Evolutionary conservation across 2,113 vertebrate genomes (phyloP).

Genomic region (Xerus inauris): DNA sequence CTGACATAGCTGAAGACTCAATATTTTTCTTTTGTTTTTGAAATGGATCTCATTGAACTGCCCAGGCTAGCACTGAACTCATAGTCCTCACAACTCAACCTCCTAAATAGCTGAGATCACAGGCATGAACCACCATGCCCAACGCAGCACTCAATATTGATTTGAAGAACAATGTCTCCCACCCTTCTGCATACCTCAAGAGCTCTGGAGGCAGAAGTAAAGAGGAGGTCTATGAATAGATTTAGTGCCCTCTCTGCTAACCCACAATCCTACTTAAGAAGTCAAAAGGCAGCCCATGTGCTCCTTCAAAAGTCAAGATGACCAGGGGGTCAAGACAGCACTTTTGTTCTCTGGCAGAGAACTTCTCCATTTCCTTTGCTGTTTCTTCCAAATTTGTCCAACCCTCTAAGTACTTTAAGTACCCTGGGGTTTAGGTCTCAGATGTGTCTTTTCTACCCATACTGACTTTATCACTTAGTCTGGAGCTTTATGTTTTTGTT

Average conservation of each 20-base stretch:
- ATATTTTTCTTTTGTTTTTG: no score
- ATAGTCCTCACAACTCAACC: no score
- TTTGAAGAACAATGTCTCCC: background rate
- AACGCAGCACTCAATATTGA: background rate
- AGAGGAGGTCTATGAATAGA: background rate
- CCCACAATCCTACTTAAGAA: background rate
- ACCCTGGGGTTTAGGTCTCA: background rate
- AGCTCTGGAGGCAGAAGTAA: background rate
- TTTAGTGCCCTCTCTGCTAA: background rate
- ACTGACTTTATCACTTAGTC: background rate
- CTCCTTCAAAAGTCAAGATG: background rate
- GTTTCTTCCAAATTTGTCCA: background rate
- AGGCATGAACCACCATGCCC: no score
- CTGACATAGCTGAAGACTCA: background rate
- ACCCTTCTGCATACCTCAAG: background rate
- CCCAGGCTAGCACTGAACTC: no score
- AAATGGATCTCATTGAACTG: no score
- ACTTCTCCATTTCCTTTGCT: background rate
- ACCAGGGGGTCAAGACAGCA: background rate
- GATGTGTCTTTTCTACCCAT: background rate
- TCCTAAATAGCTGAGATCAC: no score
- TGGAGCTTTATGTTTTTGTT: background rate
- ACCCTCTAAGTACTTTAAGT: constrained; percentile 25
- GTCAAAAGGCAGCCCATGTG: background rate
- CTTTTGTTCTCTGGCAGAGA: background rate